Evolutionary conservation across 2,113 vertebrate genomes (phyloP).

Genomic region (Notechis scutatus): DNA sequence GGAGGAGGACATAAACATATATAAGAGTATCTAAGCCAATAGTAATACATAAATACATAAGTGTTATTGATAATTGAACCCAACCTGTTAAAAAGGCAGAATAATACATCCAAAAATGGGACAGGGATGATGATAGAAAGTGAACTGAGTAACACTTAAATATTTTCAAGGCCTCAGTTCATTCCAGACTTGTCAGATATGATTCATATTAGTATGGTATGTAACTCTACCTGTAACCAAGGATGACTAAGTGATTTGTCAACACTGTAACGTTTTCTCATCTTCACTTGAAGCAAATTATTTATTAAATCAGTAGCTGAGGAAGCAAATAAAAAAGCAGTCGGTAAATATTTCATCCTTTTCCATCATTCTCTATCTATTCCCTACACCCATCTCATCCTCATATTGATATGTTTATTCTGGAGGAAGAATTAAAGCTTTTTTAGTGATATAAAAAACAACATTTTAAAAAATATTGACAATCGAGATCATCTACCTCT

Average conservation of each 20-base stretch:
- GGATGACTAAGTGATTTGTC: conserved; percentile 98
- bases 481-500: not conserved
- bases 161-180: not conserved
- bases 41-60: not conserved
- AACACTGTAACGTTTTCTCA: conserved; percentile 98
- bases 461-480: not conserved
- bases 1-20: not conserved
- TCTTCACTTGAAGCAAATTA: conserved; percentile 98
- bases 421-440: not conserved
- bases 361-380: not conserved
- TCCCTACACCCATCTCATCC: not conserved
- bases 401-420: not conserved
- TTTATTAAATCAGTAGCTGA: conserved; percentile 96
- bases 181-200: not conserved
- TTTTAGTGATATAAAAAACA: not conserved
- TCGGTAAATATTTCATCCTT: not conserved
- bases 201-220: conserved; percentile 17
- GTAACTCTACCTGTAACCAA: conserved; percentile 87
- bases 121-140: not conserved
- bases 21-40: not conserved
- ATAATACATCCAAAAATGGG: not conserved
- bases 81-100: not conserved
- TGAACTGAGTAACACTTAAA: not conserved
- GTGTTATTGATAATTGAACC: not conserved
- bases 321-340: conserved; percentile 44